Conservation (phyloP, 64 coral and sea anemone genomes). For the Montipora capricornis region DNA sequence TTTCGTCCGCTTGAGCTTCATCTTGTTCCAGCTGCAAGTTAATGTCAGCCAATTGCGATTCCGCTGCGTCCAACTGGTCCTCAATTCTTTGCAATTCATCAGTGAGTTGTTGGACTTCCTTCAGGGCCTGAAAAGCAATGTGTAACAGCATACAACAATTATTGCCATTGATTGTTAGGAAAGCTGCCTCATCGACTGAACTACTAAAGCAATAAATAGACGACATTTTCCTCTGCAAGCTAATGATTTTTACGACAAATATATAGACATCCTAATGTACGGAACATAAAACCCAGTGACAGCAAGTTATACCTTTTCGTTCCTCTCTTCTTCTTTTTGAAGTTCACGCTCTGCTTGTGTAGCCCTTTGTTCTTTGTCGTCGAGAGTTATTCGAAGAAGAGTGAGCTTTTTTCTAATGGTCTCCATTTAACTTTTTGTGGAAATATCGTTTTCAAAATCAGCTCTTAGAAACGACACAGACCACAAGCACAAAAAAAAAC, state of each 20-base stretch:
- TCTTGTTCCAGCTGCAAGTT: conserved; percentile 64
- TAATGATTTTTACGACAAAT: neutral
- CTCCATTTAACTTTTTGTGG: conserved; percentile 74
- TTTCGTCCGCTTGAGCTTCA: conserved; percentile 85
- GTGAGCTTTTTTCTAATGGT: conserved; percentile 87
- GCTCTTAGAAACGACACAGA: neutral
- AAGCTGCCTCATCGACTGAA: neutral
- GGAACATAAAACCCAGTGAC: neutral
- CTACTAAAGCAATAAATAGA: neutral
- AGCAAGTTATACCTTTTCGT: neutral
- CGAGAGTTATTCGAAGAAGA: conserved; percentile 46
- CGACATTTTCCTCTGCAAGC: neutral
- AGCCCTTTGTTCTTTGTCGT: conserved; percentile 71
- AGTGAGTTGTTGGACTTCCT: conserved; percentile 67
- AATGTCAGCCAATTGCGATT: conserved; percentile 85
- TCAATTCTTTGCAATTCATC: conserved; percentile 85
- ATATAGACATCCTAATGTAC: neutral
- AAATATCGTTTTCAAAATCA: neutral
- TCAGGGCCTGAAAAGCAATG: conserved; percentile 55
- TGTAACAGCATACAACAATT: neutral
- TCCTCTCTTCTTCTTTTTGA: conserved; percentile 48
- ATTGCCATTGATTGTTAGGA: neutral
- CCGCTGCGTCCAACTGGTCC: conserved; percentile 81
- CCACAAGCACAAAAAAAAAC: too few species aligned
- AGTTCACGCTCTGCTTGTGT: conserved; percentile 66